Base-by-base conservation (phyloP, 1,140 invertebrate genomes). In the Drosophila neocordata region DNA sequence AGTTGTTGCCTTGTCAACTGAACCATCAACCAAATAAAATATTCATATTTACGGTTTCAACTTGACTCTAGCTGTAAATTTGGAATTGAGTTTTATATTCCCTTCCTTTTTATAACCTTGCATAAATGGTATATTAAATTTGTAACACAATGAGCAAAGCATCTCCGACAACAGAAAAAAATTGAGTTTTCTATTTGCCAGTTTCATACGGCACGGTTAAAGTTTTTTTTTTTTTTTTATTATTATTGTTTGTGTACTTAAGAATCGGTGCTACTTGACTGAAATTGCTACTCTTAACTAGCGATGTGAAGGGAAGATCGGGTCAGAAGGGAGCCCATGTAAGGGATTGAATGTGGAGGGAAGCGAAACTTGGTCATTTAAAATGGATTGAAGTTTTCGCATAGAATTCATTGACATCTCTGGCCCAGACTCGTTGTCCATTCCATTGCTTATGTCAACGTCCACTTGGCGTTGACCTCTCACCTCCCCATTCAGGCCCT, bases 1-100 rank as follows among this genome's bases (percentile, higher is more conserved):
- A 48, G 44, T 37, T 52, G 31, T 22, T 37, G 18, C 18, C 15
- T 44, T 59, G 41, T 41, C 35, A 58, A 61, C 63, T 31, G 27
- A 31, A 4, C 69, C 65, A 78, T 77, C 73, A 85, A 71, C 72
- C 66, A 15, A 44, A 88, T 87, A 66, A 87, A 87, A 87, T 82
- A 87, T 83, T 87, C 83, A 80, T 77, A 73, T 69, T 88, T 87
- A 65, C 53, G 44, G 56, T 65, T 69, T 59, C 55, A 74, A 69
- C 64, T 69, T 48, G n/a, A 18, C n/a, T 34, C 15, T 24, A 9
- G 13, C 35, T 34, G 13, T 48, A 35, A 41, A 60, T 59, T 64
- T 73, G 61, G 34, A 60, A 82, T 77, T 65, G 52, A 38, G 55
- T 44, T 67, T 73, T 53, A 66, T 27, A 18, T 18, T 37, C 6